These are phyloP conservation scores for Hapalemur alaotrensis DNA, from an alignment of 2,797 vertebrate genomes.

Conservation along the genomic window DNA sequence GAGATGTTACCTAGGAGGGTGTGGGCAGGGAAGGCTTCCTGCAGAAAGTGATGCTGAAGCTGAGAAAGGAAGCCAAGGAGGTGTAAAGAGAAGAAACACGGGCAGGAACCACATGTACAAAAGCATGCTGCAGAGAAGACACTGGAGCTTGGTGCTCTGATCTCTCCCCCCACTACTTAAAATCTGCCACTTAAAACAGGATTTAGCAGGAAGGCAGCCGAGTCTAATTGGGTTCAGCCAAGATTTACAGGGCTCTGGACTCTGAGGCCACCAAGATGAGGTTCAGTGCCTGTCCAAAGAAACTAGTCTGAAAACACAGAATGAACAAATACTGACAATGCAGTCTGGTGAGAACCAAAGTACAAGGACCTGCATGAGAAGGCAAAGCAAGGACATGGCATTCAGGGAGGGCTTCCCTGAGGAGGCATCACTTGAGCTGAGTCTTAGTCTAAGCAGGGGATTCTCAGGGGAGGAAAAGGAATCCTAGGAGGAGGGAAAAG, in stretches of 20 bases:
- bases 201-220: conserved; percentile 8
- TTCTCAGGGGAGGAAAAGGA: not conserved
- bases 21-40: not conserved
- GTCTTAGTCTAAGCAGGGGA: not conserved
- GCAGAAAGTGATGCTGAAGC: not conserved
- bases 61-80: not conserved
- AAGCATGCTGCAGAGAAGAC: not conserved
- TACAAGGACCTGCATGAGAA: not conserved
- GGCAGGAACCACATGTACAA: not conserved
- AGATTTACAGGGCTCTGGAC: not conserved
- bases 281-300: not conserved
- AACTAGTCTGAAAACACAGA: not conserved
- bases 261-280: not conserved
- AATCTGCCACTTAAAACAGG: not conserved
- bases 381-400: not conserved
- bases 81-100: not conserved
- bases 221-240: not conserved
- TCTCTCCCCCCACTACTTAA: not conserved
- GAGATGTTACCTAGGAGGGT: not conserved
- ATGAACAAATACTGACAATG: not conserved
- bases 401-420: not conserved
- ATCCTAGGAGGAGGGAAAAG: not conserved
- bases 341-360: not conserved
- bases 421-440: not conserved
- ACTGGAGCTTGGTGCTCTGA: not conserved